Percentiles rank a stretch among this genome's conserved stretches.
Evolutionary conservation across 1,140 invertebrate genomes (phyloP).

Genomic region (Akabosia matsudoensis): DNA sequence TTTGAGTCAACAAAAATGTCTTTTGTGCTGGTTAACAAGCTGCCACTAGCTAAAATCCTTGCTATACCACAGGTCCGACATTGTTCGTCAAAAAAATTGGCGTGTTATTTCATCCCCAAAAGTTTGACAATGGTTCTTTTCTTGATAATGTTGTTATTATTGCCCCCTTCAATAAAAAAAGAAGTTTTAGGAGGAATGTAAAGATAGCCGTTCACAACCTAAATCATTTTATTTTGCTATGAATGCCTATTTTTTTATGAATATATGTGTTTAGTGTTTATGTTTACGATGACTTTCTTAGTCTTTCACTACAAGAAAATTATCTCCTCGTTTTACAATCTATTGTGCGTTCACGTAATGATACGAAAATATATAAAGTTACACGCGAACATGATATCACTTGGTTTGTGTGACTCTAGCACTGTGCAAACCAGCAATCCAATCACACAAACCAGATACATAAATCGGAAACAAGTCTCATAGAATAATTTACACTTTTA

Average conservation of each 20-base stretch:
- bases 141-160: background rate
- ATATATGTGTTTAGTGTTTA: background rate
- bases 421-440: background rate
- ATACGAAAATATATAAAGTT: background rate
- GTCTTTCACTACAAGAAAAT: background rate
- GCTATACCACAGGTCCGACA: background rate
- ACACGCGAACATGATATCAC: background rate
- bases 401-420: background rate
- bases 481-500: conserved; percentile 7
- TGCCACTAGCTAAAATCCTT: background rate
- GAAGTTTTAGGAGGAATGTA: background rate
- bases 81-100: background rate
- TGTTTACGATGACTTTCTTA: background rate
- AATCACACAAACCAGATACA: background rate
- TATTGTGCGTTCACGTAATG: background rate
- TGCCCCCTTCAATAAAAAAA: background rate
- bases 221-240: background rate
- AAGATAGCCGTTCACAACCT: background rate
- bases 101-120: background rate
- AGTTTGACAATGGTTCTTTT: background rate
- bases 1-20: background rate
- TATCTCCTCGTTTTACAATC: background rate
- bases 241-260: background rate
- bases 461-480: background rate
- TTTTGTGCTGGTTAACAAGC: background rate